Base-by-base conservation (phyloP, 2,113 vertebrate genomes). In the Muscicapa adusta region DNA sequence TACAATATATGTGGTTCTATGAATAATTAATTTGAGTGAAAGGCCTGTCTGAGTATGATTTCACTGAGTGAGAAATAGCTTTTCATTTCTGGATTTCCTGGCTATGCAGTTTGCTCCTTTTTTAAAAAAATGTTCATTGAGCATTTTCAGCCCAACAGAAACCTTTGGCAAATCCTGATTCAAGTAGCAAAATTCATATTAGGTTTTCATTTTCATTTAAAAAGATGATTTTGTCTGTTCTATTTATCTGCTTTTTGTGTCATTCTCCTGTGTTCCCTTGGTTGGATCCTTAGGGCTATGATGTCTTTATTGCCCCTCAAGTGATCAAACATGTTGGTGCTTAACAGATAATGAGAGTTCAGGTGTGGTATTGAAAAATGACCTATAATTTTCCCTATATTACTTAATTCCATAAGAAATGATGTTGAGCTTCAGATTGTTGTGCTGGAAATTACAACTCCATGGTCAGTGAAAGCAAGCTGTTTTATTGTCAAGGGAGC, bases 11-110 rank as follows among this genome's bases (percentile, higher is more conserved):
- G 95, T 95, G 92, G 42, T 91, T 95, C 94, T 96, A 90, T 98
- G 96, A 97, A 97, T 98, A 97, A 97, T 98, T 98, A 96, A 97
- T 96, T 94, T 87, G 93, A 95, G 79, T 97, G 88, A 96, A 96
- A 97, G 94, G 65, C 89, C 85, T 20, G 23, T 81, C 96, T 96
- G 92, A 95, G 88, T 96, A 92, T 88, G 90, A 97, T 94, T 96
- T 94, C 91, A 95, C 62, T 91, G 94, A 92, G n/a, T 61, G 85
- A 94, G 77, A 85, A 89, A 92, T 47, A 1, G 2, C 62, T 65
- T 91, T 89, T 95, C 8, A 18, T 82, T 92, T 67, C 87, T 85
- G 75, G 38, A 68, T 83, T 91, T 91, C 51, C 50, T 83, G 47
- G 38, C 26, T 92, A 50, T 66, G 50, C 17, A 31, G 38, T 84